phyloP scores from a whole-genome alignment of 2,888 invertebrate species.

The Augochlorella aurata region DNA sequence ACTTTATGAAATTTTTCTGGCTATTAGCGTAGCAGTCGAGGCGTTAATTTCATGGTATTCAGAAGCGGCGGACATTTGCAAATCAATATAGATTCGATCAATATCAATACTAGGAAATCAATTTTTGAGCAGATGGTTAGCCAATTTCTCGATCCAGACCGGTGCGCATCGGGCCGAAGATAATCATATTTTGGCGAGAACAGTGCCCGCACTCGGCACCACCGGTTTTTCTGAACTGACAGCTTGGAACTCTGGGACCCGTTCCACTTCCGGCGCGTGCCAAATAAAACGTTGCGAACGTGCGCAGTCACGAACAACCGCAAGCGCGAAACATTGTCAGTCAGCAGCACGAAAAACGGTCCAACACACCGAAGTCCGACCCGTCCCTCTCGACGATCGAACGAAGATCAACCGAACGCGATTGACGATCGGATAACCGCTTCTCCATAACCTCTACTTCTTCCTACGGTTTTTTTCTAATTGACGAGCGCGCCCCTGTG shows the following conservation, averaged over 20 bases:
- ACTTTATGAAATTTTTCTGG: too few species aligned
- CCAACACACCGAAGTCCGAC: background rate
- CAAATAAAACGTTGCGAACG: slow-evolving; percentile 41
- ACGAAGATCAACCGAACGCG: slow-evolving; percentile 22
- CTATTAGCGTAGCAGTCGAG: too few species aligned
- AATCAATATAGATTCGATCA: too few species aligned
- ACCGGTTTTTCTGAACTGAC: slow-evolving; percentile 45
- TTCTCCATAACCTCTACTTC: slow-evolving; percentile 13
- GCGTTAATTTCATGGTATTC: too few species aligned
- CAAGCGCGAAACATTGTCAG: slow-evolving; percentile 33
- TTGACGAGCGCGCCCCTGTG: slow-evolving; percentile 33
- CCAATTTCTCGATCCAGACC: background rate
- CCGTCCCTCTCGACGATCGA: background rate
- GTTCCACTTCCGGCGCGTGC: slow-evolving; percentile 55
- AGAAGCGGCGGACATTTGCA: too few species aligned
- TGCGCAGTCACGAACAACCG: slow-evolving; percentile 34
- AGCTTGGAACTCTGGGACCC: slow-evolving; percentile 35
- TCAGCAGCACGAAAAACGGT: background rate
- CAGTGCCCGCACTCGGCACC: slow-evolving; percentile 15
- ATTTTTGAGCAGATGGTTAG: too few species aligned
- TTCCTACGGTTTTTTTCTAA: slow-evolving; percentile 24
- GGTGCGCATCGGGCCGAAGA: slow-evolving; percentile 36
- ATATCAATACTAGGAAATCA: too few species aligned
- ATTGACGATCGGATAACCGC: slow-evolving; percentile 26
- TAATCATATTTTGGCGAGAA: slow-evolving; percentile 62